A percentile compares a stretch with the other conserved stretches of the same genome.
phyloP scores from a whole-genome alignment of 92 coral and sea anemone genomes.

The Epizoanthus scotinus region DNA sequence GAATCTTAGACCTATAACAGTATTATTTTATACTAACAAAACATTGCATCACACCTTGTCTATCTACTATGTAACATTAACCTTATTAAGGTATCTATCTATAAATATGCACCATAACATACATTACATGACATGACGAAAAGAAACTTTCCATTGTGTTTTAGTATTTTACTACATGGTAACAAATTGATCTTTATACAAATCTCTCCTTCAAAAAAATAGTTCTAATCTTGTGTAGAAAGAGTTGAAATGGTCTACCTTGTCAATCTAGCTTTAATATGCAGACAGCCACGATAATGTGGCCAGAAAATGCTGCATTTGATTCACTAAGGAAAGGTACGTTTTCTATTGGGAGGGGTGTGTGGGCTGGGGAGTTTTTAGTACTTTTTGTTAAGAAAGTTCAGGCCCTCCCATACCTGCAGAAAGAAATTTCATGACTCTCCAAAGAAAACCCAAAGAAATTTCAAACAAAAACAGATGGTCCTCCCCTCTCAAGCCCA shows the following conservation, averaged over 20 bases:
- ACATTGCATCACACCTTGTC: too few relatives aligned
- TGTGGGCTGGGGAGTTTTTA: too few relatives aligned
- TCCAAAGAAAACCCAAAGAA: too few relatives aligned
- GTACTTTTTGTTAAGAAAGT: too few relatives aligned
- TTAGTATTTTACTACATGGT: neutral
- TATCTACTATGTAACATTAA: neutral
- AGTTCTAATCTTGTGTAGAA: neutral
- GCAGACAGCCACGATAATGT: neutral
- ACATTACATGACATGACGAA: neutral
- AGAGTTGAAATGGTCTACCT: neutral
- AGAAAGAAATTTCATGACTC: too few relatives aligned
- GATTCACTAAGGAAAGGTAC: too few relatives aligned
- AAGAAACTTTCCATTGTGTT: neutral
- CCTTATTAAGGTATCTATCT: neutral
- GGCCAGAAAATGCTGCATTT: neutral
- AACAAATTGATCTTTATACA: constrained; percentile 2
- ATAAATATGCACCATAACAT: neutral
- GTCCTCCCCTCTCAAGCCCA: too few relatives aligned
- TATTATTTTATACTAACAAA: too few relatives aligned
- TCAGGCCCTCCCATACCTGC: too few relatives aligned
- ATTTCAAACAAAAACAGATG: too few relatives aligned
- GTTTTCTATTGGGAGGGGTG: too few relatives aligned
- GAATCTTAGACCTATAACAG: too few relatives aligned
- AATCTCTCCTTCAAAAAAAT: neutral
- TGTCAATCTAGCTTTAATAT: neutral